Percentiles rank a stretch among this genome's conserved stretches.
Evolutionary conservation across 2,797 vertebrate species (phyloP).

Genomic region (Iguana delicatissima): DNA sequence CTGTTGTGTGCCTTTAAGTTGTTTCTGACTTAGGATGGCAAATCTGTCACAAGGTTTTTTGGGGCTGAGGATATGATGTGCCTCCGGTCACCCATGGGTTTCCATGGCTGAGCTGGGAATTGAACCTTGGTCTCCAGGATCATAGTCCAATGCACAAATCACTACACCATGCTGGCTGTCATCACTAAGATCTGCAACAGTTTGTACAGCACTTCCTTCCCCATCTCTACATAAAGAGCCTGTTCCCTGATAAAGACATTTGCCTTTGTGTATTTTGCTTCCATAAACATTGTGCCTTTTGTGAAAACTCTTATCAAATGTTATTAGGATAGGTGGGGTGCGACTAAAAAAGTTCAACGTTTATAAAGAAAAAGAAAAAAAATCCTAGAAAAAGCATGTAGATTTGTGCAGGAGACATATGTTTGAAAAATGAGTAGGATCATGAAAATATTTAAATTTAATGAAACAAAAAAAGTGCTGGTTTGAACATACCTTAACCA

Average conservation of each 20-base stretch:
- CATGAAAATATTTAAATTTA: background rate
- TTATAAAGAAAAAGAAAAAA: background rate
- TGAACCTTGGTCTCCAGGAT: no score
- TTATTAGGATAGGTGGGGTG: background rate
- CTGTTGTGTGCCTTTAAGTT: no score
- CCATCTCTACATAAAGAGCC: no score
- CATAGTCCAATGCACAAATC: no score
- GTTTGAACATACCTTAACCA: background rate
- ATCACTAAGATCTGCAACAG: background rate
- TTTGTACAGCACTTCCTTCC: no score
- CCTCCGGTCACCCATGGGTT: no score
- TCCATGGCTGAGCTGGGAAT: no score
- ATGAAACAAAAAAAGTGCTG: background rate
- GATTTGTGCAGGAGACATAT: background rate
- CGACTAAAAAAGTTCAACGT: background rate
- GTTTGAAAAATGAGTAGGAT: background rate
- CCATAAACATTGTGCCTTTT: background rate
- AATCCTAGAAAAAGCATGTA: background rate
- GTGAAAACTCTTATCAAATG: background rate
- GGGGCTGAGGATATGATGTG: no score
- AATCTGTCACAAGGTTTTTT: no score
- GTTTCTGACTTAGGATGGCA: no score
- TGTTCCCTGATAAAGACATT: no score
- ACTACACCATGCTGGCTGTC: no score
- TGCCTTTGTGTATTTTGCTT: background rate